These are phyloP conservation scores for Gonocerus acuteangulatus DNA, from an alignment of 2,888 invertebrate genomes.

Conservation along the genomic window DNA sequence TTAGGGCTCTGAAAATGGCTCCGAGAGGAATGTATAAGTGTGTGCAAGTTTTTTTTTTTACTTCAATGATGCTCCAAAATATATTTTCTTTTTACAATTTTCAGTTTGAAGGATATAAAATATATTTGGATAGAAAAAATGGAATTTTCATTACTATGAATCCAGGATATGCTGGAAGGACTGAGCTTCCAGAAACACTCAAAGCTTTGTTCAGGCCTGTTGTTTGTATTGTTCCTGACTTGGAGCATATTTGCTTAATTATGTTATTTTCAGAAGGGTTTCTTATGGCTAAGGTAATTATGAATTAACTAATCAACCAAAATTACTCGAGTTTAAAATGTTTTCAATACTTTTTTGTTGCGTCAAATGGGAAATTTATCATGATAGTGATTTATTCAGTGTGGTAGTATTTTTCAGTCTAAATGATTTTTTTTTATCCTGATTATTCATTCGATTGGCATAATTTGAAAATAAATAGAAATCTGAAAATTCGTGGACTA, in stretches of 20 bases:
- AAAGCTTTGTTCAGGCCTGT: constrained; percentile 88
- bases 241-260: constrained; percentile 85
- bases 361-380: too few species aligned
- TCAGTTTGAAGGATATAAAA: constrained; percentile 77
- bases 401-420: too few species aligned
- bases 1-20: too few species aligned
- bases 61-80: background rate
- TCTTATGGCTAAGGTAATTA: constrained; percentile 67
- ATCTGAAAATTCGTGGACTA: too few species aligned
- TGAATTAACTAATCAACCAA: background rate
- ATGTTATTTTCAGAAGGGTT: constrained; percentile 90
- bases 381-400: too few species aligned
- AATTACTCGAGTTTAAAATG: background rate
- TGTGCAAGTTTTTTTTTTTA: too few species aligned
- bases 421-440: too few species aligned
- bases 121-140: constrained; percentile 71
- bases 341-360: too few species aligned
- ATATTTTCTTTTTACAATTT: constrained; percentile 29
- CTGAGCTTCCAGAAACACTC: constrained; percentile 85
- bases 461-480: too few species aligned
- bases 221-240: constrained; percentile 83
- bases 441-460: too few species aligned
- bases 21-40: too few species aligned
- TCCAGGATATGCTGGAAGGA: constrained; percentile 86
- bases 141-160: constrained; percentile 95